Percentiles rank a stretch among this genome's conserved stretches.
These are phyloP conservation scores for Gymnoscelis rufifasciata DNA, from an alignment of 2,888 invertebrate species.

Conservation along the genomic window DNA sequence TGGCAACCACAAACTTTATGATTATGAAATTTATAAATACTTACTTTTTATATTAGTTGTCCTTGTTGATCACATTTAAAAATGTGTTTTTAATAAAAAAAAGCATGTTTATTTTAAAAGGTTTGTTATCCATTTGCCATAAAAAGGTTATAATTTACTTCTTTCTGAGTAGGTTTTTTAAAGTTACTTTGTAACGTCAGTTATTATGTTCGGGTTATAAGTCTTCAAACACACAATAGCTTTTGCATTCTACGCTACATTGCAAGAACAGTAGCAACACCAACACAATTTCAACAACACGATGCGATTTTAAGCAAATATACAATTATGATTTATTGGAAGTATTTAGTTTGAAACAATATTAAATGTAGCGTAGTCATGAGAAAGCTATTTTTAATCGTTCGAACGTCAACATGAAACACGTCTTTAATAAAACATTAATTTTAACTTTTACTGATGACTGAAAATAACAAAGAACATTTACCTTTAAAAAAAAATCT, in stretches of 20 bases:
- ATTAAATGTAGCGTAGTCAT: slow-evolving; percentile 25
- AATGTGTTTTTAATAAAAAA: no score
- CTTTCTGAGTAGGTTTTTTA: neutral
- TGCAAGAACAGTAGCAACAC: slow-evolving; percentile 14
- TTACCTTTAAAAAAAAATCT: no score
- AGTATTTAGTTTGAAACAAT: slow-evolving; percentile 2
- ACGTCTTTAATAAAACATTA: neutral
- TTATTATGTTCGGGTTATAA: neutral
- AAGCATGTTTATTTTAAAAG: no score
- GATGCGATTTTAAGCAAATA: slow-evolving; percentile 7
- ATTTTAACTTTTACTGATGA: no score
- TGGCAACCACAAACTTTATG: neutral
- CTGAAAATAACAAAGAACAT: no score
- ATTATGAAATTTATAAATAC: no score
- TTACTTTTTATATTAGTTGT: no score
- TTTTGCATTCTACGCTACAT: slow-evolving; percentile 24
- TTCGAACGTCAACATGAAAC: slow-evolving; percentile 8
- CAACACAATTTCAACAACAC: slow-evolving; percentile 10
- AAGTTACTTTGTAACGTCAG: neutral
- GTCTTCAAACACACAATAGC: slow-evolving; percentile 11
- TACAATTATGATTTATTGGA: neutral
- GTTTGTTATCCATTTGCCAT: no score
- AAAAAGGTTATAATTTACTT: no score
- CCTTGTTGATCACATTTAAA: no score
- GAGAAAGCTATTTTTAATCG: slow-evolving; percentile 13